Conservation (phyloP, 2,888 invertebrate genomes). For the Empis livida region DNA sequence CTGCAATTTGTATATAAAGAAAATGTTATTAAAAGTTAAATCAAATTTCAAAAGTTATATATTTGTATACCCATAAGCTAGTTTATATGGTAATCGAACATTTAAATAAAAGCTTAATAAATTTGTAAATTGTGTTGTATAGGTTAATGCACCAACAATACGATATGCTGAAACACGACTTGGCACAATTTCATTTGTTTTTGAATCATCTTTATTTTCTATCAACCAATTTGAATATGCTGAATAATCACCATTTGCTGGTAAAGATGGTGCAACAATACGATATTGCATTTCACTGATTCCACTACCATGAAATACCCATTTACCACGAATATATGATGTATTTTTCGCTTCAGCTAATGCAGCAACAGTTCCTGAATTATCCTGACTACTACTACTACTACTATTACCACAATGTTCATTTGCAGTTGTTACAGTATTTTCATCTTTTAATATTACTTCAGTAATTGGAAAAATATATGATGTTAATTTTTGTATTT, state of each 20-base stretch:
- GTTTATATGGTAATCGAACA: conserved; percentile 62
- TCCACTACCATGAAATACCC: conserved; percentile 50
- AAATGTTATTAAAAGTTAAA: conserved; percentile 10
- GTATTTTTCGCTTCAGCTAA: conserved; percentile 64
- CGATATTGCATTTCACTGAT: conserved; percentile 56
- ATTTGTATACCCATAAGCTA: conserved; percentile 49
- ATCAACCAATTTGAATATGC: conserved; percentile 66
- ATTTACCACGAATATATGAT: conserved; percentile 64
- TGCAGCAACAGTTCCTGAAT: conserved; percentile 39
- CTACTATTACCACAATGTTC: conserved; percentile 12
- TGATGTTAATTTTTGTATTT: conserved; percentile 49
- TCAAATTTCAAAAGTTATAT: conserved; percentile 2
- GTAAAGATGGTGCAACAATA: conserved; percentile 73
- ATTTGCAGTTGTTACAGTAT: conserved; percentile 7
- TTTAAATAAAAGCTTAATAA: conserved; percentile 74
- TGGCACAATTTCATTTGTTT: conserved; percentile 39
- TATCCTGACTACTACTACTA: not conserved
- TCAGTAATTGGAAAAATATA: conserved; percentile 54
- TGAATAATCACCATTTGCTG: conserved; percentile 72
- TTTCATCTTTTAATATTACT: conserved; percentile 29
- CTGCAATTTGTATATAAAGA: conserved; percentile 39
- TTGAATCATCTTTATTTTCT: conserved; percentile 33
- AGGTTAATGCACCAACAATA: conserved; percentile 69
- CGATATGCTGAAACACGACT: conserved; percentile 57
- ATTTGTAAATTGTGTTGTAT: conserved; percentile 73